These are phyloP conservation scores for Mechanitis messenoides DNA, from an alignment of 2,888 invertebrate species.

Conservation along the genomic window DNA sequence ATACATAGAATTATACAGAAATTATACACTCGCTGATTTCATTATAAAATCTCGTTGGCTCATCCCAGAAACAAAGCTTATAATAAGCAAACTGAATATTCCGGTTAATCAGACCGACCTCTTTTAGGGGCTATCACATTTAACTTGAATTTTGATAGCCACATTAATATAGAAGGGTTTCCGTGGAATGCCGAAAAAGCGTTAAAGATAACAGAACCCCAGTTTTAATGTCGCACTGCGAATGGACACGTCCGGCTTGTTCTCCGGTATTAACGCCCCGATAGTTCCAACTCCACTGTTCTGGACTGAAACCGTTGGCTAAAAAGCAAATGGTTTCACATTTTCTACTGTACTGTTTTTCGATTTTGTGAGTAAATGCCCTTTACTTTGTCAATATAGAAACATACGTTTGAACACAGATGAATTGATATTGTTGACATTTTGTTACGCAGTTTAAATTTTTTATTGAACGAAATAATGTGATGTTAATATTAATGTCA, in stretches of 20 bases:
- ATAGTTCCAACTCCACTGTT: constrained; percentile 33
- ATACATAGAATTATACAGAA: too few relatives aligned
- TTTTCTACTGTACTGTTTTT: constrained; percentile 31
- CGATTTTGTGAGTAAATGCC: constrained; percentile 29
- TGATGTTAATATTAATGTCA: too few relatives aligned
- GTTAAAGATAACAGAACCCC: constrained; percentile 38
- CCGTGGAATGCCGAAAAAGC: constrained; percentile 27
- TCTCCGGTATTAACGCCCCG: constrained; percentile 32
- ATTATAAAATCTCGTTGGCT: neutral
- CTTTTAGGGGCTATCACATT: constrained; percentile 22
- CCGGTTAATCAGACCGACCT: constrained; percentile 16
- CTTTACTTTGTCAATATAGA: constrained; percentile 28
- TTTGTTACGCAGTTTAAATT: neutral
- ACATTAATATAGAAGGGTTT: constrained; percentile 33
- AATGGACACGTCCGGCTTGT: constrained; percentile 40
- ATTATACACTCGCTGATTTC: neutral
- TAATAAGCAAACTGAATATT: neutral
- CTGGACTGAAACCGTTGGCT: constrained; percentile 33
- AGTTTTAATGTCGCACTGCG: constrained; percentile 38
- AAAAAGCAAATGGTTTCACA: constrained; percentile 30
- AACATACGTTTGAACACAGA: constrained; percentile 18
- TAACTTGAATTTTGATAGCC: constrained; percentile 31
- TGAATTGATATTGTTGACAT: neutral
- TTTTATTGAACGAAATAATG: neutral
- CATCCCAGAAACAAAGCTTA: neutral